These are phyloP conservation scores for Eublepharis macularius DNA, from an alignment of 2,113 vertebrate species.

Conservation along the genomic window DNA sequence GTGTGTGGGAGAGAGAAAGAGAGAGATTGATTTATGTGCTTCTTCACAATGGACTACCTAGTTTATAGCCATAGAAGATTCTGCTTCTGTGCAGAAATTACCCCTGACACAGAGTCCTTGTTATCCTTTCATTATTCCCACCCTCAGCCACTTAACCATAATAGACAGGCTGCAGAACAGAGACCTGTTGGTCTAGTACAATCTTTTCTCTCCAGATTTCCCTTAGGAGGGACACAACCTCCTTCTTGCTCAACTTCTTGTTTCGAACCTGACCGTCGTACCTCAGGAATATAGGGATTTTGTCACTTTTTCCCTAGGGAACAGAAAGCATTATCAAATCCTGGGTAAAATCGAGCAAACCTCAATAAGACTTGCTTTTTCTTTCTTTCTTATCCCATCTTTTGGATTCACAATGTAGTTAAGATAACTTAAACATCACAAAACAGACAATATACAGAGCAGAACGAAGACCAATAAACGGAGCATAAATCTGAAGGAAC, in stretches of 20 bases:
- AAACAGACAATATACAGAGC: no score
- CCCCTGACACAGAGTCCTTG: no score
- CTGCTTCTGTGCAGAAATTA: no score
- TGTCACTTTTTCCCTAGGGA: slow-evolving; percentile 61
- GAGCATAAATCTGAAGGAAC: no score
- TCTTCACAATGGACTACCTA: neutral
- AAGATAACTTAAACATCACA: no score
- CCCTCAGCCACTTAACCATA: neutral
- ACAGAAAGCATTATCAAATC: neutral
- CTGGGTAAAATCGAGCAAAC: neutral
- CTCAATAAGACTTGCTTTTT: neutral
- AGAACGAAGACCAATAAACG: no score
- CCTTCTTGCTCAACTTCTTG: slow-evolving; percentile 71
- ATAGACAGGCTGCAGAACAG: neutral
- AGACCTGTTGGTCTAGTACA: slow-evolving; percentile 72
- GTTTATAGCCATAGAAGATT: neutral
- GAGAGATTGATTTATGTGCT: neutral
- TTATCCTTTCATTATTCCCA: neutral
- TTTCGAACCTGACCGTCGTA: slow-evolving; percentile 75
- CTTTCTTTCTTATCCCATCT: no score
- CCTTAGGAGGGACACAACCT: slow-evolving; percentile 69
- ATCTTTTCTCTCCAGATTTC: slow-evolving; percentile 78
- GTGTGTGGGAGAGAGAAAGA: neutral
- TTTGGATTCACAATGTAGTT: no score
- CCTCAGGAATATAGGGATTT: slow-evolving; percentile 71